Conservation (phyloP, 2,113 vertebrate genomes). For the Ibidorhyncha struthersii region DNA sequence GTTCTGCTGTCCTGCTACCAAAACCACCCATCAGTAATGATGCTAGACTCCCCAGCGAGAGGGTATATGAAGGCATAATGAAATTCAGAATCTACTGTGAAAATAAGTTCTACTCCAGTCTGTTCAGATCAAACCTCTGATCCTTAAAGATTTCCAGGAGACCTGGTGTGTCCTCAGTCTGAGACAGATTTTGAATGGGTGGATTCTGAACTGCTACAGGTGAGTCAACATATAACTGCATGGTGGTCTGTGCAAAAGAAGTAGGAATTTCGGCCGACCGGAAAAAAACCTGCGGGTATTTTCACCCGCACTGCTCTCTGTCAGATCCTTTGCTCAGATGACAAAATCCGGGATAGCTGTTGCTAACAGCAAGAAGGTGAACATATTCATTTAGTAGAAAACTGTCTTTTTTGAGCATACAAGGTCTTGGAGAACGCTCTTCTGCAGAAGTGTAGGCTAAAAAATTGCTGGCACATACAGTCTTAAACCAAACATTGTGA, state of each 20-base stretch:
- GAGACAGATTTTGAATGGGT: background rate
- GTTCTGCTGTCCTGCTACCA: background rate
- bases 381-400: background rate
- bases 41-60: background rate
- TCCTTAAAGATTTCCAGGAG: background rate
- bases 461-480: background rate
- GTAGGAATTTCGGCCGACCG: background rate
- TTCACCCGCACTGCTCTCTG: background rate
- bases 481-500: background rate
- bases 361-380: background rate
- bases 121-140: background rate
- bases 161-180: background rate
- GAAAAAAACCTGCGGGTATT: rapidly evolving
- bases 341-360: background rate
- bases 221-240: background rate
- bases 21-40: background rate
- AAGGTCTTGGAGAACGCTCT: background rate
- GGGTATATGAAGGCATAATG: background rate
- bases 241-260: background rate
- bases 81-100: background rate
- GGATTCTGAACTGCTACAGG: background rate
- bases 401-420: background rate
- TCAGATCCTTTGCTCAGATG: background rate
- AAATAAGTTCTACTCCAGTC: background rate
- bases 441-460: background rate